Evolutionary conservation across 2,113 vertebrate genomes (phyloP).

Genomic region (Peromyscus maniculatus): DNA sequence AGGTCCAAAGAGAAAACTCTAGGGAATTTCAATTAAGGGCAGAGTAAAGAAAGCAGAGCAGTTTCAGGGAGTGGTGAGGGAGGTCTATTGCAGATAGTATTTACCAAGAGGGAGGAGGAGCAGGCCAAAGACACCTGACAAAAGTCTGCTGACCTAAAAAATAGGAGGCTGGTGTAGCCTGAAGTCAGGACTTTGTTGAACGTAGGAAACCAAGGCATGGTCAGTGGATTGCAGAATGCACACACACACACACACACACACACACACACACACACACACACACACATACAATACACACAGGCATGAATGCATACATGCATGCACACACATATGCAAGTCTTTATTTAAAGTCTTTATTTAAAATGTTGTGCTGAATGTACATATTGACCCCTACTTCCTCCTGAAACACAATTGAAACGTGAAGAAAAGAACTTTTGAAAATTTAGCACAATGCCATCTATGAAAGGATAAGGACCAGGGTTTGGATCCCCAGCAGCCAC

Average conservation of each 20-base stretch:
- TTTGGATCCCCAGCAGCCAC: background rate
- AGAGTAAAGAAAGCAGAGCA: background rate
- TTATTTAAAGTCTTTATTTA: background rate
- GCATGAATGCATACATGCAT: background rate
- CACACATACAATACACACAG: too few relatives aligned
- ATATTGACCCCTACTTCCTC: background rate
- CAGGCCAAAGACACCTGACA: background rate
- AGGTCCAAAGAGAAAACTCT: slow-evolving; percentile 12
- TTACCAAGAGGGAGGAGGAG: background rate
- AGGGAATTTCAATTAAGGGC: background rate
- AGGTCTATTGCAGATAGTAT: background rate
- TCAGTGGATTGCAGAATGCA: background rate
- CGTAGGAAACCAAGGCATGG: background rate
- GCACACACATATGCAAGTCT: background rate
- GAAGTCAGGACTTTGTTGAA: background rate
- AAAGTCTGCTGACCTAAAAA: background rate
- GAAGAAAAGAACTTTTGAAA: background rate
- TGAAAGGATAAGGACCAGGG: background rate
- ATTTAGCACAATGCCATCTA: background rate
- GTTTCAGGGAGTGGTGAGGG: background rate
- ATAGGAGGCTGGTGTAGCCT: background rate
- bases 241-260: background rate
- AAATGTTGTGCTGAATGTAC: background rate
- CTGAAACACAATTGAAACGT: background rate
- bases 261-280: background rate